Conservation (phyloP, 2,888 invertebrate species). For the Neelides folsomi region DNA sequence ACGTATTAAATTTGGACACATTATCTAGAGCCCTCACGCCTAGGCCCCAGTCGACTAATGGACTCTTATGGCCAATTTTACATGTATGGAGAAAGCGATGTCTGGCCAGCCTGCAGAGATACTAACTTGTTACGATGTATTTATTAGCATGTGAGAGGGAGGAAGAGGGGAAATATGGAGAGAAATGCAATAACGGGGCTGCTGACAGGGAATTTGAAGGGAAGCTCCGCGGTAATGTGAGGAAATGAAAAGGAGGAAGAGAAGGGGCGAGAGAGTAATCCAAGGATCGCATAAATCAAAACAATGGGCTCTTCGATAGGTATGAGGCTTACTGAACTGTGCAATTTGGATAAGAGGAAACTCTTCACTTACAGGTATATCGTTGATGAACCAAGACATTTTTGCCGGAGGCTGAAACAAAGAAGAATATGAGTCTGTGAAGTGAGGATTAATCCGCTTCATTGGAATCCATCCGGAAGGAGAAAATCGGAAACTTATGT, state of each 20-base stretch:
- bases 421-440: no score
- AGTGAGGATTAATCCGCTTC: no score
- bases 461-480: no score
- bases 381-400: conserved; percentile 65
- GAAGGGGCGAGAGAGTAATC: conserved; percentile 15
- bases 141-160: background rate
- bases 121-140: background rate
- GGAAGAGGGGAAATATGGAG: conserved; percentile 7
- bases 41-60: no score
- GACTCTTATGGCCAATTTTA: no score
- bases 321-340: conserved; percentile 8
- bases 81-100: no score
- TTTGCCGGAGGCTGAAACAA: conserved; percentile 48
- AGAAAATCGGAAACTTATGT: no score
- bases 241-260: conserved; percentile 7
- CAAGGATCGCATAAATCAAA: conserved; percentile 23
- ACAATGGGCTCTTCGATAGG: conserved; percentile 16
- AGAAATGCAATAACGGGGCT: conserved; percentile 3
- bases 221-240: conserved; percentile 4
- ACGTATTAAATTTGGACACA: no score
- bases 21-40: no score
- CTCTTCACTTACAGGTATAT: conserved; percentile 34
- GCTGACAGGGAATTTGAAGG: background rate
- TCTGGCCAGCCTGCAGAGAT: background rate
- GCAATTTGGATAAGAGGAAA: background rate